Conservation (phyloP, 1,140 invertebrate species). For the Megalonaias nervosa region DNA sequence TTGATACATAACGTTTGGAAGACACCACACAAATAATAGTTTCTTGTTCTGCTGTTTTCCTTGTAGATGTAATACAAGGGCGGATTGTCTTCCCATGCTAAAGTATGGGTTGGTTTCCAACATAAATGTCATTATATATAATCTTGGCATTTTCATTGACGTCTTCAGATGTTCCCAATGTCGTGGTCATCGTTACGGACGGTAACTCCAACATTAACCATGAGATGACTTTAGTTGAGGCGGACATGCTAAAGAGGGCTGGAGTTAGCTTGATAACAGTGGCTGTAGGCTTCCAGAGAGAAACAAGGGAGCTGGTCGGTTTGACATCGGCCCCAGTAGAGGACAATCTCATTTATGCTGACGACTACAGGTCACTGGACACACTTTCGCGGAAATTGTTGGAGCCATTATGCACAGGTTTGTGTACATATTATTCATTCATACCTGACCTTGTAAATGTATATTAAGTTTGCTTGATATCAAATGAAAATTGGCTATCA, state of each 20-base stretch:
- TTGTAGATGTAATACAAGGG: no score
- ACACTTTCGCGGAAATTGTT: conserved; percentile 52
- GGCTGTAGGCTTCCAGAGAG: conserved; percentile 52
- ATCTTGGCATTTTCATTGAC: not conserved
- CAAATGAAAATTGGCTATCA: no score
- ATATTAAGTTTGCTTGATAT: no score
- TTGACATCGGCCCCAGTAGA: conserved; percentile 55
- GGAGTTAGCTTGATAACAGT: conserved; percentile 61
- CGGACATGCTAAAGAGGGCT: conserved; percentile 44
- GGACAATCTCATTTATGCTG: conserved; percentile 58
- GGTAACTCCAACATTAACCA: conserved; percentile 65
- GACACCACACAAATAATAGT: no score
- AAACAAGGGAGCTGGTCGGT: conserved; percentile 47
- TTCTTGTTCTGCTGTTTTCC: no score
- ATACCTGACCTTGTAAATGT: no score
- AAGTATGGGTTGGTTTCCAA: no score
- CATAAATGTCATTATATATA: no score
- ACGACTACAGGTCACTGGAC: conserved; percentile 51
- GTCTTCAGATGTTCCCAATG: conserved; percentile 57
- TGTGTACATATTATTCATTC: not conserved
- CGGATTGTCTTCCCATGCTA: no score
- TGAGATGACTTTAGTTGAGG: conserved; percentile 56
- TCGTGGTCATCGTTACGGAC: conserved; percentile 61
- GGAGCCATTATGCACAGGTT: conserved; percentile 58
- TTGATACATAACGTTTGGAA: no score